Evolutionary conservation across 2,797 vertebrate genomes (phyloP).

Genomic region (Chaetodon trifasciatus): DNA sequence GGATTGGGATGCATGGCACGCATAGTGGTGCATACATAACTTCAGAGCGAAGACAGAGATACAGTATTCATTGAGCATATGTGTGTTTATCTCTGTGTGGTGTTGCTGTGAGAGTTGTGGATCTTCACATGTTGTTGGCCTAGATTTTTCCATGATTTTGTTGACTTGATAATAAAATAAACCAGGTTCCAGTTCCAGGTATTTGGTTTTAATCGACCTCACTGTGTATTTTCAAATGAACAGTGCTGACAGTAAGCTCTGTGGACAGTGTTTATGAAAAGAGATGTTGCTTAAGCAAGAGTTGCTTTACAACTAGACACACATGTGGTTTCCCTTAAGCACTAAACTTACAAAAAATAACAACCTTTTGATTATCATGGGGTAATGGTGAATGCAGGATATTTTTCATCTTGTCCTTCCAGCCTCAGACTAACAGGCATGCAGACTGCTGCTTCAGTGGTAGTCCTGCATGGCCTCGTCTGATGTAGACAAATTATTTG

Average conservation of each 20-base stretch:
- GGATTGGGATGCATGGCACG: slow-evolving; percentile 22
- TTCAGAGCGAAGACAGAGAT: neutral
- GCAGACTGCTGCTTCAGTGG: neutral
- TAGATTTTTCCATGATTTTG: neutral
- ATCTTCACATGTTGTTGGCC: neutral
- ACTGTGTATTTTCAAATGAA: neutral
- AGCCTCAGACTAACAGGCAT: neutral
- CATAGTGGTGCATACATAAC: neutral
- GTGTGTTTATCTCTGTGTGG: neutral
- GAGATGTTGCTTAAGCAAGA: neutral
- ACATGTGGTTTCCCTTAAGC: neutral
- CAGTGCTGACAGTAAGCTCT: neutral
- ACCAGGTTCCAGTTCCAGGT: neutral
- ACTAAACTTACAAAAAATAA: neutral
- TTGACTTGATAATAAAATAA: neutral
- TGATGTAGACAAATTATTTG: neutral
- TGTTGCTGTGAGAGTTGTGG: neutral
- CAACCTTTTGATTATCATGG: too few species aligned
- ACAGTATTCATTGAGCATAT: neutral
- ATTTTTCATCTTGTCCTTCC: neutral
- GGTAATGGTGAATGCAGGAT: neutral
- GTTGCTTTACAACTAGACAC: neutral
- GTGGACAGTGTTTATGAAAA: too few species aligned
- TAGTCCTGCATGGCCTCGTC: neutral
- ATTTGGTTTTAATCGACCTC: too few species aligned